phyloP scores from a whole-genome alignment of 2,888 invertebrate genomes.

The Coenonympha glycerion region DNA sequence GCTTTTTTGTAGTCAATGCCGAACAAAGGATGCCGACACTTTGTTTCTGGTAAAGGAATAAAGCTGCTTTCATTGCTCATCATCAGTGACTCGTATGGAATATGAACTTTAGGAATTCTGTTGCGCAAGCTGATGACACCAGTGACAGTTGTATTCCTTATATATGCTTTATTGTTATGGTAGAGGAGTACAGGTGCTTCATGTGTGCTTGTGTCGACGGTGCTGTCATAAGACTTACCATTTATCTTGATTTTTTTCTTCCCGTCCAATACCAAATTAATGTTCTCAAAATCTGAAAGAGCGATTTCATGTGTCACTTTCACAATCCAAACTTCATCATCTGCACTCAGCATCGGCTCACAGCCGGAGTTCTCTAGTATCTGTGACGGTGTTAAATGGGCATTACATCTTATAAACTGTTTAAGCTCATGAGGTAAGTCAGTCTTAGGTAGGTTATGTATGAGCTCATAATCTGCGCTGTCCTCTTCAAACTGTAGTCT shows the following conservation, averaged over 20 bases:
- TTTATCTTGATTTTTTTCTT: slow-evolving; percentile 55
- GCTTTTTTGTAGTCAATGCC: slow-evolving; percentile 53
- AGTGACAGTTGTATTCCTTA: slow-evolving; percentile 37
- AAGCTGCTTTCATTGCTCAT: slow-evolving; percentile 44
- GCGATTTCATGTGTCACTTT: slow-evolving; percentile 50
- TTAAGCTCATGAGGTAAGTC: slow-evolving; percentile 33
- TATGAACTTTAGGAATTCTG: slow-evolving; percentile 53
- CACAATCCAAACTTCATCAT: slow-evolving; percentile 58
- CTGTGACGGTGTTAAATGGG: slow-evolving; percentile 34
- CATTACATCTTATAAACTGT: slow-evolving; percentile 39
- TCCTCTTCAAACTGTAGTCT: slow-evolving; percentile 52
- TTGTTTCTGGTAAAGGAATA: slow-evolving; percentile 58
- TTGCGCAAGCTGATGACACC: slow-evolving; percentile 43
- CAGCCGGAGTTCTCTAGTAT: slow-evolving; percentile 20
- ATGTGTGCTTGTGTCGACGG: slow-evolving; percentile 31
- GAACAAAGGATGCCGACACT: slow-evolving; percentile 61
- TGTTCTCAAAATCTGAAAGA: slow-evolving; percentile 37
- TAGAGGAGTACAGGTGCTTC: slow-evolving; percentile 36
- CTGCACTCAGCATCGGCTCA: slow-evolving; percentile 33
- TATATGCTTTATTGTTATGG: slow-evolving; percentile 31
- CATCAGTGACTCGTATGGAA: slow-evolving; percentile 40
- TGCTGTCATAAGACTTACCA: slow-evolving; percentile 48
- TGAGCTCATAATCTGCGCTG: slow-evolving; percentile 25
- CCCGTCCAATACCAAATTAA: slow-evolving; percentile 38
- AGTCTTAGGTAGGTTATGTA: slow-evolving; percentile 9